These are phyloP conservation scores for Euzetes globulus DNA, from an alignment of 2,888 invertebrate genomes.

Conservation along the genomic window DNA sequence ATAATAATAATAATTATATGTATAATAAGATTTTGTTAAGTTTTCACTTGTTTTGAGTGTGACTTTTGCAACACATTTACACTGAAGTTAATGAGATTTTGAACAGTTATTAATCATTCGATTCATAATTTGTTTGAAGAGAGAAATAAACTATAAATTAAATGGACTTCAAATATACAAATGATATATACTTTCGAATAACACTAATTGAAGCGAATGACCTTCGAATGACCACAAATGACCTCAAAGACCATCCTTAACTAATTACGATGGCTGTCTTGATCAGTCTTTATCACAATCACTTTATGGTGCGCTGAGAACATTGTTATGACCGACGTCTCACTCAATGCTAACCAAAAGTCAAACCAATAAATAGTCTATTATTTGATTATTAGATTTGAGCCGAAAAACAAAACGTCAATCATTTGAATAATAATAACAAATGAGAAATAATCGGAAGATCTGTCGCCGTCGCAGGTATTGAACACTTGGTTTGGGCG, in stretches of 20 bases:
- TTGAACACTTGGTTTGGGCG: slow-evolving; percentile 12
- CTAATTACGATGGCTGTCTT: slow-evolving; percentile 15
- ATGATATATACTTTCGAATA: background rate
- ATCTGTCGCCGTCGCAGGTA: slow-evolving; percentile 20
- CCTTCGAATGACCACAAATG: too few relatives aligned
- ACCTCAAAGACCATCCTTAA: background rate
- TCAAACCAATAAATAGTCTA: background rate
- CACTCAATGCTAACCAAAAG: background rate
- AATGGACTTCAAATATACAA: slow-evolving; percentile 23
- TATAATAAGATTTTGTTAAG: background rate
- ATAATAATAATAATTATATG: background rate
- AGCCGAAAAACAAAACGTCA: background rate
- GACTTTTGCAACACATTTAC: background rate
- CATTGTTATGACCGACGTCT: slow-evolving; percentile 10
- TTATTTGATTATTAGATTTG: background rate
- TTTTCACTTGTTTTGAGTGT: slow-evolving; percentile 18
- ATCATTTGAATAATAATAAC: slow-evolving; percentile 3
- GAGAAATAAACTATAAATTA: slow-evolving; percentile 3
- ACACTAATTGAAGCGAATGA: too few relatives aligned
- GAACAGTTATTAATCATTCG: slow-evolving; percentile 12
- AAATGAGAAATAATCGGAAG: slow-evolving; percentile 21
- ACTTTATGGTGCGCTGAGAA: slow-evolving; percentile 24
- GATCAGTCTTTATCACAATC: slow-evolving; percentile 25
- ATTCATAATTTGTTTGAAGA: slow-evolving; percentile 9
- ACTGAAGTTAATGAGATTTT: slow-evolving; percentile 12